Conservation (phyloP, 2,888 invertebrate genomes). For the Andrena fulva region DNA sequence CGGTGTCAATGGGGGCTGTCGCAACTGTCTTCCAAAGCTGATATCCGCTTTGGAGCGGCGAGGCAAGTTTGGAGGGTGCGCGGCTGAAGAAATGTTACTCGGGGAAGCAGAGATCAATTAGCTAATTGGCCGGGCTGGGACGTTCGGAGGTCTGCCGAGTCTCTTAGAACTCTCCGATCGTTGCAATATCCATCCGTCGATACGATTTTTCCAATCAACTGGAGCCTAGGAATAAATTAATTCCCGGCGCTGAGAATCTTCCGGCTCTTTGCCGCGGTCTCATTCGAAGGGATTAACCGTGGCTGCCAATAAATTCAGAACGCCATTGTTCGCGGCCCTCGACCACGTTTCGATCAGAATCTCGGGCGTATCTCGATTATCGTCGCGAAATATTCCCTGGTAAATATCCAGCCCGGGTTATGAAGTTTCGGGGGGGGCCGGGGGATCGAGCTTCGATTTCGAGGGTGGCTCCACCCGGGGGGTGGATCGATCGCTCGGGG, state of each 20-base stretch:
- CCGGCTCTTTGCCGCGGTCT: background rate
- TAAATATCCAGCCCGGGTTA: slow-evolving; percentile 13
- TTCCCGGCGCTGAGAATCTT: background rate
- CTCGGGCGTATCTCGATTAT: background rate
- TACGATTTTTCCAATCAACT: background rate
- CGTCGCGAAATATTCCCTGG: slow-evolving; percentile 6
- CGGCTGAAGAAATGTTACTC: background rate
- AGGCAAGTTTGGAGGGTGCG: background rate
- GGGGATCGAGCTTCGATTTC: slow-evolving; percentile 19
- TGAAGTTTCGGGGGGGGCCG: background rate
- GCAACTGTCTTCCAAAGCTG: background rate
- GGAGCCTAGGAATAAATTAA: background rate
- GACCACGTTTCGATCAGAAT: slow-evolving; percentile 10
- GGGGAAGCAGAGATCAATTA: background rate
- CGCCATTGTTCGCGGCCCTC: slow-evolving; percentile 2
- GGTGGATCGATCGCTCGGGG: slow-evolving; percentile 16
- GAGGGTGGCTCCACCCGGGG: background rate
- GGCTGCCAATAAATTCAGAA: background rate
- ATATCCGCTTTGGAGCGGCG: background rate
- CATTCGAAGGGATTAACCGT: slow-evolving; percentile 6
- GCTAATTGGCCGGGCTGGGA: background rate
- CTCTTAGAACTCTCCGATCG: too few relatives aligned
- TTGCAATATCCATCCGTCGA: too few relatives aligned
- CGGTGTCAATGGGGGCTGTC: background rate
- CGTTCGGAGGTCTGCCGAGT: too few relatives aligned